These are phyloP conservation scores for Caenorhabditis parvicauda DNA, from an alignment of 2,888 invertebrate species.

Conservation along the genomic window DNA sequence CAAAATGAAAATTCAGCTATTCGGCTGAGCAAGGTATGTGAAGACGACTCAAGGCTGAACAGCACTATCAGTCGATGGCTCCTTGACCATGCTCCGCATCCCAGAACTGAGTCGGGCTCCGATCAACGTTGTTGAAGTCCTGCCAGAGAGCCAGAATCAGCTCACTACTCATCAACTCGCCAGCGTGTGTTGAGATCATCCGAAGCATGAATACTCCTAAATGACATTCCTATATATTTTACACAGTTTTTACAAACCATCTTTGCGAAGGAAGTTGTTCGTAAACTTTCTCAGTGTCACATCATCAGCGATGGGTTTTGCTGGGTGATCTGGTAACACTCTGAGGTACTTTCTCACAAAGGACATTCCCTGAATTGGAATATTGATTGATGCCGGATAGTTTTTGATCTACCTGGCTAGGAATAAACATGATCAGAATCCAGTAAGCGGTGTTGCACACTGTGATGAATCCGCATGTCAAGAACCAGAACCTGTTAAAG, in stretches of 20 bases:
- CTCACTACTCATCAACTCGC: conserved; percentile 62
- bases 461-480: conserved; percentile 61
- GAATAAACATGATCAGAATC: conserved; percentile 62
- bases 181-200: conserved; percentile 63
- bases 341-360: conserved; percentile 62
- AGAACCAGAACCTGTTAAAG: conserved; percentile 59
- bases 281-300: conserved; percentile 61
- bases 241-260: conserved; percentile 18
- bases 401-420: conserved; percentile 50
- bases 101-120: conserved; percentile 61
- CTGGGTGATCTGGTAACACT: conserved; percentile 61
- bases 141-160: conserved; percentile 62
- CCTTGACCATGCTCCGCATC: conserved; percentile 56
- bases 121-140: conserved; percentile 63
- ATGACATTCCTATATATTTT: not conserved
- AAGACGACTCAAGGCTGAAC: no score
- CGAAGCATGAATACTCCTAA: conserved; percentile 63
- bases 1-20: no score
- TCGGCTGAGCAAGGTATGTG: no score
- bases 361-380: conserved; percentile 49
- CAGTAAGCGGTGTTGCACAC: conserved; percentile 61
- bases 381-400: not conserved
- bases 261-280: conserved; percentile 61
- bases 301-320: conserved; percentile 61
- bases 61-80: conserved; percentile 28